Conservation (phyloP, 2,888 invertebrate species). For the Yponomeuta plumbellus region DNA sequence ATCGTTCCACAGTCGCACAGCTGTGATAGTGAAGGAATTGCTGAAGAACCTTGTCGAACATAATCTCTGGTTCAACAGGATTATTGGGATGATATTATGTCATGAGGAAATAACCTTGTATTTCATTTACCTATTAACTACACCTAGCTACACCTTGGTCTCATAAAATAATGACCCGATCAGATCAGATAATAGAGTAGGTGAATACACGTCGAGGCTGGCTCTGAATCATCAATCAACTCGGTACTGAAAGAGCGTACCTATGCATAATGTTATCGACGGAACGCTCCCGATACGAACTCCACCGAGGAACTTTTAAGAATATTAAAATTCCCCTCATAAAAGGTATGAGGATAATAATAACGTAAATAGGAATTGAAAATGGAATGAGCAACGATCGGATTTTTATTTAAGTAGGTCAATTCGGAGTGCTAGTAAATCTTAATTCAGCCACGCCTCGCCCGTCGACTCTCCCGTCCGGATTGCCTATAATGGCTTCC, state of each 20-base stretch:
- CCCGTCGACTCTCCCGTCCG: neutral
- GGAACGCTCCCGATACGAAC: neutral
- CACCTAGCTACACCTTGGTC: neutral
- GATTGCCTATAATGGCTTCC: slow-evolving; percentile 14
- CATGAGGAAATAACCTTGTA: neutral
- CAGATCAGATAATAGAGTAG: neutral
- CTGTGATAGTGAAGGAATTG: too few relatives aligned
- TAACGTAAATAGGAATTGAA: slow-evolving; percentile 24
- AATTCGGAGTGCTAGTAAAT: slow-evolving; percentile 41
- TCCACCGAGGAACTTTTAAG: neutral
- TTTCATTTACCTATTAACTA: neutral
- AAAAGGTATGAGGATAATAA: slow-evolving; percentile 2
- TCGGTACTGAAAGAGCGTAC: neutral
- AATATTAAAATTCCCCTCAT: slow-evolving; percentile 8
- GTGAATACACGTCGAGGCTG: neutral
- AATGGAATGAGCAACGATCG: slow-evolving; percentile 28
- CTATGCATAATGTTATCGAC: neutral
- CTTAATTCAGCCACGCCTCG: slow-evolving; percentile 37
- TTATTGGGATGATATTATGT: neutral
- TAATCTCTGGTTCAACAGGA: too few relatives aligned
- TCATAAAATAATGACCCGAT: neutral
- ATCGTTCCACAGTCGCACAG: too few relatives aligned
- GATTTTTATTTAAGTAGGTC: slow-evolving; percentile 37
- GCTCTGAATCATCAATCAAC: slow-evolving; percentile 9
- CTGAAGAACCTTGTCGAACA: too few relatives aligned